These are phyloP conservation scores for Pseudopipra pipra DNA, from an alignment of 2,113 vertebrate genomes.

Conservation along the genomic window DNA sequence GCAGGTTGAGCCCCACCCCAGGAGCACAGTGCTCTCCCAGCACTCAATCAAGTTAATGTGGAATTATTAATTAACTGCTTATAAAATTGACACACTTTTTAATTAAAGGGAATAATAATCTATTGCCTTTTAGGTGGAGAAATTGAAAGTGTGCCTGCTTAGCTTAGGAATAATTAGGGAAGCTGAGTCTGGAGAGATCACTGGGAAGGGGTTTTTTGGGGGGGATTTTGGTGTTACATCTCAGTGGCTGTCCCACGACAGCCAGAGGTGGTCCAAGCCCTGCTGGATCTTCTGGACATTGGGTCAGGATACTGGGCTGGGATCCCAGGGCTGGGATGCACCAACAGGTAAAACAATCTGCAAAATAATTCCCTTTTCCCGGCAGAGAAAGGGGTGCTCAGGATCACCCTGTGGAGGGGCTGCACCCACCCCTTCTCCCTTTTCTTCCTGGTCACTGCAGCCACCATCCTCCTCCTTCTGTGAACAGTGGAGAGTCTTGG, in stretches of 20 bases:
- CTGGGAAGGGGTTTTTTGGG: background rate
- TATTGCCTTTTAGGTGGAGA: background rate
- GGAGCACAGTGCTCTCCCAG: background rate
- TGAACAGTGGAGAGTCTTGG: background rate
- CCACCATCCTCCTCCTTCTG: background rate
- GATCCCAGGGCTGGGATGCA: background rate
- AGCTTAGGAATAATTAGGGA: background rate
- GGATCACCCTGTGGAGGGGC: fast-evolving
- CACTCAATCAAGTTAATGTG: background rate
- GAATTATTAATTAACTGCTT: constrained; percentile 31
- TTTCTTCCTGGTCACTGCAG: background rate
- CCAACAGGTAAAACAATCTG: background rate
- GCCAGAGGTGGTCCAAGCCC: background rate
- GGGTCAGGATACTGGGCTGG: background rate
- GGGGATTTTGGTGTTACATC: background rate
- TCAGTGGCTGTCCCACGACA: fast-evolving
- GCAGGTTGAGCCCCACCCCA: fast-evolving
- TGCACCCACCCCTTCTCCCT: background rate
- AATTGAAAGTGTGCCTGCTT: background rate
- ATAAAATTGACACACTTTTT: background rate
- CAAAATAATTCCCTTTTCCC: background rate
- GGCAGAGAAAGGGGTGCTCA: background rate
- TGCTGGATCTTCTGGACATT: background rate
- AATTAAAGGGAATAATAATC: background rate
- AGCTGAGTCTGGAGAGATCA: background rate